Evolutionary conservation across 1,140 invertebrate species (phyloP), one percentile per base, ranked within the genome.

Genomic region (Maniola jurtina): DNA sequence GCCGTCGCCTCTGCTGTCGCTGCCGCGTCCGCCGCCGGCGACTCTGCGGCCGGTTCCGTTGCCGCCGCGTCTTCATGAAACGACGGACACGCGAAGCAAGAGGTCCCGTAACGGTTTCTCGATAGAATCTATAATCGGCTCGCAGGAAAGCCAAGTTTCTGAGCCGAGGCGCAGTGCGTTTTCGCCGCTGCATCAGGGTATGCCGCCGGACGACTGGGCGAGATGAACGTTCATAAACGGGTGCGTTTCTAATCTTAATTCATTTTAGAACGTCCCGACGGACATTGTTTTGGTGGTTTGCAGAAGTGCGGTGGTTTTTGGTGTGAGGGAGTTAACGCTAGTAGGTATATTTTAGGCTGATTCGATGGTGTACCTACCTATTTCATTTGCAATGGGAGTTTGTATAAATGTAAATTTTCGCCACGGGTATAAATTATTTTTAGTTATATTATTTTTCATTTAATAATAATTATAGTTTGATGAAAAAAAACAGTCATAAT

Each of bases 81-180:
- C 73, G 6, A 88, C 85, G 2, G 88, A 90, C 1, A 79, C 84
- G 11, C 68, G 87, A 15, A 75, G 71, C 54, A 90, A 90, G 62
- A 76, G 89, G 66, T 87, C 88, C 6, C 70, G 91, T 9, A 90
- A 92, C 61, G 91, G 89, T n/a, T 92, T 91, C 64, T 92, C 91
- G 0, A 92, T 92, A 40, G 90, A 91, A 63, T 91, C 90, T 9
- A 87, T 92, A 36, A 88, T 92, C 15, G 87, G 87, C 6, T 84
- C 80, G 0, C 80, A 86, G 50, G 84, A 89, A 6, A 73, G 64
- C 15, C 68, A 77, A 16, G 72, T 75, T 3, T 56, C 75, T 2
- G 83, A 89, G 73, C 80, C 82, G 2, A 63, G 90, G 38, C 76
- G 88, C 15, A 91, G 89, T 70, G 90, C 90, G 14, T 91, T 91